A percentile compares a stretch with the other conserved stretches of the same genome.
These are phyloP conservation scores for Caenorhabditis sp. DNA, from an alignment of 2,888 invertebrate genomes.

Conservation along the genomic window DNA sequence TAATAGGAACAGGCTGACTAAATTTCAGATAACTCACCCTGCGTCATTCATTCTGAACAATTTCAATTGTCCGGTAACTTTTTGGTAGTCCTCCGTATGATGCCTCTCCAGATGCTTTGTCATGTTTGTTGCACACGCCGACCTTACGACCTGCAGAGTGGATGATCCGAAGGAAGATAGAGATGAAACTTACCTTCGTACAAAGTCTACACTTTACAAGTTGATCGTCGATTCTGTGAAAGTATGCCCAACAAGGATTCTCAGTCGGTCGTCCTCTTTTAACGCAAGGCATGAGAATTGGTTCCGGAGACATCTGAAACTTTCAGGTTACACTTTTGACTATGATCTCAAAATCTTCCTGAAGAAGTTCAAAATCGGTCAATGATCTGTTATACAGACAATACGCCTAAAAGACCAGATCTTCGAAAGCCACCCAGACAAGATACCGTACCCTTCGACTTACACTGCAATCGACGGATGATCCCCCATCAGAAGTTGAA, in stretches of 20 bases:
- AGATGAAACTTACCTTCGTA: conserved; percentile 62
- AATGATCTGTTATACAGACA: no score
- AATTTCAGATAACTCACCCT: conserved; percentile 5
- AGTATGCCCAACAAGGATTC: conserved; percentile 77
- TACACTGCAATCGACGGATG: conserved; percentile 56
- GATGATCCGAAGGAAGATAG: not conserved
- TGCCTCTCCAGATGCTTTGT: conserved; percentile 77
- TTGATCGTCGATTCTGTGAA: conserved; percentile 73
- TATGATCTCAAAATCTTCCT: not conserved
- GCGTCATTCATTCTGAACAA: conserved; percentile 50
- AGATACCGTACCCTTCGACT: conserved; percentile 35
- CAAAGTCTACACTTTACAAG: conserved; percentile 73
- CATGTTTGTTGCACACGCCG: conserved; percentile 79
- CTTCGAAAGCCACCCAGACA: conserved; percentile 3
- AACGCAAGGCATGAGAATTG: conserved; percentile 61
- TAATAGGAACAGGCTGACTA: not conserved
- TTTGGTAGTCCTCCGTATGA: conserved; percentile 72
- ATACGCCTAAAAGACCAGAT: no score
- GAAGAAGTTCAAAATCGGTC: not conserved
- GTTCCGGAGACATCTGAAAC: conserved; percentile 59
- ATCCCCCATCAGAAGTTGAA: conserved; percentile 53
- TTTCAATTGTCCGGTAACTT: conserved; percentile 64
- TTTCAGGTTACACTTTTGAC: not conserved
- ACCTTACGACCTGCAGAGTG: conserved; percentile 71
- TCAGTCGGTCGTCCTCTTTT: conserved; percentile 75